Conservation (phyloP, 2,113 vertebrate species). For the Diphyllodes magnificus region DNA sequence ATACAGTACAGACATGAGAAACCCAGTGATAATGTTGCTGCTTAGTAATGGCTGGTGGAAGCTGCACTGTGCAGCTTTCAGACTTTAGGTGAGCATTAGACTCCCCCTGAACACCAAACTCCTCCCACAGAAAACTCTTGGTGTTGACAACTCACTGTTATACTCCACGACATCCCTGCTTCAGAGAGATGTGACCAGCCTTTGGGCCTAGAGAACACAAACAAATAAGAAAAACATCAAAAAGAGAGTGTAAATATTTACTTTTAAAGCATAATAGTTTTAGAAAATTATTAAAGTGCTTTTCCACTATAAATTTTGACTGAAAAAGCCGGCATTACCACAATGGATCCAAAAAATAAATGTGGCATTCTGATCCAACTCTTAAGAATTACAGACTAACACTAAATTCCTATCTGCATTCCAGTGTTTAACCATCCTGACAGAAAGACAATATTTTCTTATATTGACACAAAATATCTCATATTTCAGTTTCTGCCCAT, state of each 20-base stretch:
- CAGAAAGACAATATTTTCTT: background rate
- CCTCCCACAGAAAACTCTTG: background rate
- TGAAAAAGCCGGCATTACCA: background rate
- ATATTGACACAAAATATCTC: background rate
- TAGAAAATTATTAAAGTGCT: background rate
- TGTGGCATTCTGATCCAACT: background rate
- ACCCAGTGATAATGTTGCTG: background rate
- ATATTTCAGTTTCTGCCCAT: background rate
- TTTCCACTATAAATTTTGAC: background rate
- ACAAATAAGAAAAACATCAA: fast-evolving
- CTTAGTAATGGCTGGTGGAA: background rate
- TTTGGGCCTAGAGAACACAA: background rate
- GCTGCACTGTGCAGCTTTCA: background rate
- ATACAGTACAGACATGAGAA: background rate
- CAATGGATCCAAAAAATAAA: background rate
- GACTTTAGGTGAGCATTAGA: background rate
- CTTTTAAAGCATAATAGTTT: background rate
- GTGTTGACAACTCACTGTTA: background rate
- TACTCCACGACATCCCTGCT: fast-evolving
- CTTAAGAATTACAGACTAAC: background rate
- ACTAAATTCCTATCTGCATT: background rate
- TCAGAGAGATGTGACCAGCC: background rate
- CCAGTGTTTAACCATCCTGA: background rate
- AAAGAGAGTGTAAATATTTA: background rate
- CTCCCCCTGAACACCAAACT: background rate